These are phyloP conservation scores for Castor canadensis DNA, from an alignment of 2,113 vertebrate species.

Conservation along the genomic window DNA sequence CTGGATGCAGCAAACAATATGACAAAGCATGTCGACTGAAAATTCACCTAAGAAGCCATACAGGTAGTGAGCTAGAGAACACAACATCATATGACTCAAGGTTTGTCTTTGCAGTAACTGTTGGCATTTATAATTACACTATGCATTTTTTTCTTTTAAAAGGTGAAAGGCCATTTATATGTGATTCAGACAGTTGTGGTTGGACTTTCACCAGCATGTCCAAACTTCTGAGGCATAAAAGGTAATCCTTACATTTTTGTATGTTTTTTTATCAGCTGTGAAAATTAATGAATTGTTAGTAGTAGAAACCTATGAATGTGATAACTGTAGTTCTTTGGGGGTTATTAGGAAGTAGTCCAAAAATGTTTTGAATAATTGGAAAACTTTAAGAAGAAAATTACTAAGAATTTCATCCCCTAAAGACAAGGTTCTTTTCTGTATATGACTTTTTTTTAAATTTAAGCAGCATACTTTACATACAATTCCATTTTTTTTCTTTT, in stretches of 20 bases:
- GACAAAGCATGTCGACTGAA: constrained; percentile 98
- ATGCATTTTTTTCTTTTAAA: constrained; percentile 51
- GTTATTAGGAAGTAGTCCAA: background rate
- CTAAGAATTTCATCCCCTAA: background rate
- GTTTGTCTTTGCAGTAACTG: rapidly evolving
- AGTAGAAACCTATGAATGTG: background rate
- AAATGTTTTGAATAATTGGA: background rate
- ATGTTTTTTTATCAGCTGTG: background rate
- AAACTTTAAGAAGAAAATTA: background rate
- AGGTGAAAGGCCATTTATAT: constrained; percentile 98
- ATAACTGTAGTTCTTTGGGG: background rate
- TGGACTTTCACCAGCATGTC: constrained; percentile 99
- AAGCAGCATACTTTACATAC: background rate
- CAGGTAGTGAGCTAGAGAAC: constrained; percentile 83
- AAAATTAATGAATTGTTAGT: background rate
- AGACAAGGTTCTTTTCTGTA: background rate
- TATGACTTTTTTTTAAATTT: background rate
- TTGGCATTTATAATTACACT: background rate
- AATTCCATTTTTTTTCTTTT: background rate
- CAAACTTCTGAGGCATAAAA: constrained; percentile 96
- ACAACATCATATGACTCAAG: background rate
- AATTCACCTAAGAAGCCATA: constrained; percentile 97
- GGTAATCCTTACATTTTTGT: constrained; percentile 83
- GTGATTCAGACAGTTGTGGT: constrained; percentile 96
- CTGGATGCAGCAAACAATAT: constrained; percentile 96